Conservation (phyloP, 2,797 vertebrate species). For the Pipistrellus pipistrellus region DNA sequence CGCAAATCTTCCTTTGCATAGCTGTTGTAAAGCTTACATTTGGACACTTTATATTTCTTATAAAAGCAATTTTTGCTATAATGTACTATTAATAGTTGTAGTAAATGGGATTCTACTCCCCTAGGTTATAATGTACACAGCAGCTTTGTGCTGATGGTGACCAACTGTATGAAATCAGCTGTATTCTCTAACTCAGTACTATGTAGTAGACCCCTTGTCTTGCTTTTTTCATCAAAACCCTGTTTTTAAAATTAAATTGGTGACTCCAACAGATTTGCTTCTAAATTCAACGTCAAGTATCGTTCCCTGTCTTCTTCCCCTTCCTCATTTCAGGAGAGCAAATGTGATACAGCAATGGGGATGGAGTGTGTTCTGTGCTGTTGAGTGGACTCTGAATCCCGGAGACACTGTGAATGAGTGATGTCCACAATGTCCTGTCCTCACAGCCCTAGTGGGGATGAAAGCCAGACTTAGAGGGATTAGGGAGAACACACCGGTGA, state of each 20-base stretch:
- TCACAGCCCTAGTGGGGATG: not conserved
- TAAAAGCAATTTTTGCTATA: conserved; percentile 62
- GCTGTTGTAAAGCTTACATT: conserved; percentile 56
- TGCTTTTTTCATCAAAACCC: not conserved
- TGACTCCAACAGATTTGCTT: conserved; percentile 12
- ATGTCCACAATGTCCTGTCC: not conserved
- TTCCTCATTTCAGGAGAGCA: not conserved
- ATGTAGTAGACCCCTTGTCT: not conserved
- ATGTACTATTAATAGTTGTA: conserved; percentile 7
- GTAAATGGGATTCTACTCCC: not conserved
- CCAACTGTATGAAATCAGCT: not conserved
- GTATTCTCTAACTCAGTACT: not conserved
- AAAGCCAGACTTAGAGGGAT: not conserved
- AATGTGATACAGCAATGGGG: not conserved
- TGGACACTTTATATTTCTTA: conserved; percentile 59
- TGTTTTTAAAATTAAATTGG: conserved; percentile 41
- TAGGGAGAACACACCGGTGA: not conserved
- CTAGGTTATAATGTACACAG: not conserved
- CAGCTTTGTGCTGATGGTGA: not conserved
- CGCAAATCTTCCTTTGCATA: conserved; percentile 43
- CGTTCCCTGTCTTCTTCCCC: not conserved
- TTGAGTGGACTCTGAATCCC: not conserved
- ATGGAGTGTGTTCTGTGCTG: not conserved
- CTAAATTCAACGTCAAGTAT: not conserved
- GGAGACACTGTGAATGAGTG: not conserved